Percentiles rank a stretch among this genome's conserved stretches.
These are phyloP conservation scores for Anniella stebbinsi DNA, from an alignment of 2,797 vertebrate genomes.

Conservation along the genomic window DNA sequence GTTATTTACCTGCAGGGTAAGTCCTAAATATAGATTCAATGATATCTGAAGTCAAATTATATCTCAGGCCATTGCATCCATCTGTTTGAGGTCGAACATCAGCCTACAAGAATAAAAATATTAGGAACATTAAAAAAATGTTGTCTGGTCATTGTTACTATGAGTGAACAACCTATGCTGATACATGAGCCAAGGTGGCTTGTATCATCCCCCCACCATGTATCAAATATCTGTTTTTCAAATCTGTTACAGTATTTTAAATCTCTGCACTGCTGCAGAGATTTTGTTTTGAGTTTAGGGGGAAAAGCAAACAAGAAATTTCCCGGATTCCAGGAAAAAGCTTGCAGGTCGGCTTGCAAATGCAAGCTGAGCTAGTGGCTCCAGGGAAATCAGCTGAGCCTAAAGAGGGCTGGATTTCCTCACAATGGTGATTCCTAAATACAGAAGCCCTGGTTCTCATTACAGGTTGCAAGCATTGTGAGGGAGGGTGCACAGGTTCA, in stretches of 20 bases:
- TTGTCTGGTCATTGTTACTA: not conserved
- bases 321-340: too few relatives aligned
- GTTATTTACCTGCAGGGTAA: constrained; percentile 92
- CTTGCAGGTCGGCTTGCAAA: too few relatives aligned
- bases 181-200: not conserved
- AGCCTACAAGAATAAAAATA: constrained; percentile 82
- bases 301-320: too few relatives aligned
- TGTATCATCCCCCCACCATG: not conserved
- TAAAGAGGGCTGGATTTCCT: too few relatives aligned
- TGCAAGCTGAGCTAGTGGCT: too few relatives aligned
- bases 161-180: not conserved
- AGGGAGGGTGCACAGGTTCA: too few relatives aligned
- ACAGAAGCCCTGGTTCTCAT: not conserved
- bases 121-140: not conserved
- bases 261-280: too few relatives aligned
- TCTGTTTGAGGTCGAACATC: constrained; percentile 98
- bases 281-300: too few relatives aligned
- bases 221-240: not conserved
- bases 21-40: constrained; percentile 99
- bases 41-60: constrained; percentile 97
- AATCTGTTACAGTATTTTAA: too few relatives aligned
- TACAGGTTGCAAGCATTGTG: too few relatives aligned
- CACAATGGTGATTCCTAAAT: too few relatives aligned
- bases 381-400: too few relatives aligned
- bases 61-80: constrained; percentile 96